A percentile compares a stretch with the other conserved stretches of the same genome.
phyloP scores from a whole-genome alignment of 2,888 invertebrate species.

The Steinernema scapterisci region DNA sequence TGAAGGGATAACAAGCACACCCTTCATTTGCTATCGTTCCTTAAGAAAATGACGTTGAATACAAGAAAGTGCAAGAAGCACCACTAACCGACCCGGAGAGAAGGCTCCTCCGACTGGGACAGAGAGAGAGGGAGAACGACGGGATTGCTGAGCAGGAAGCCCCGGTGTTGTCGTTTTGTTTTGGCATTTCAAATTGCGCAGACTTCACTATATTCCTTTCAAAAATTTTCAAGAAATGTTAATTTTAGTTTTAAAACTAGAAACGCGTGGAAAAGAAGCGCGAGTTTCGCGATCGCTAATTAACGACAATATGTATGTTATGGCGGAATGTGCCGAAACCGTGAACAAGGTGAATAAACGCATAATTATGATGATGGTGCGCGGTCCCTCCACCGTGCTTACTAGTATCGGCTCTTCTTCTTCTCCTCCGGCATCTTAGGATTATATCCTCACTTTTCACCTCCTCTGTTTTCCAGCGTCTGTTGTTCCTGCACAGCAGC shows the following conservation, averaged over 20 bases:
- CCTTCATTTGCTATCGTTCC: not conserved
- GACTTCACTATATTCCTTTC: not conserved
- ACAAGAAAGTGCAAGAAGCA: slow-evolving; percentile 25
- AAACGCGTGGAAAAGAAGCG: too few relatives aligned
- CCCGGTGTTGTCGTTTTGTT: not conserved
- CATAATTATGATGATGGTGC: slow-evolving; percentile 26
- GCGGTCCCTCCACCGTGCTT: not conserved
- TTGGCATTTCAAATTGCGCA: not conserved
- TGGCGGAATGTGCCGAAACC: not conserved
- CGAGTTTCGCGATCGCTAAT: not conserved
- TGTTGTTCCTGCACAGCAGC: not conserved
- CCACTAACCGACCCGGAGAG: not conserved
- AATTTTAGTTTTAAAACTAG: not conserved
- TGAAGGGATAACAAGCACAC: too few relatives aligned
- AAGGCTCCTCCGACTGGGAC: too few relatives aligned
- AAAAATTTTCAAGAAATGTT: not conserved
- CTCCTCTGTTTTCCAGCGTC: not conserved
- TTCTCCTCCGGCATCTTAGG: too few relatives aligned
- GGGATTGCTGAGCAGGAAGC: not conserved
- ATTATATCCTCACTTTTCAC: too few relatives aligned
- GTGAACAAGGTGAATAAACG: not conserved
- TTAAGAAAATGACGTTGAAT: not conserved
- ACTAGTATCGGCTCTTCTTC: not conserved
- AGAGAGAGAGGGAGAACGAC: not conserved
- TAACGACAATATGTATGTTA: not conserved